phyloP scores from a whole-genome alignment of 2,113 vertebrate species.

The Conger conger region DNA sequence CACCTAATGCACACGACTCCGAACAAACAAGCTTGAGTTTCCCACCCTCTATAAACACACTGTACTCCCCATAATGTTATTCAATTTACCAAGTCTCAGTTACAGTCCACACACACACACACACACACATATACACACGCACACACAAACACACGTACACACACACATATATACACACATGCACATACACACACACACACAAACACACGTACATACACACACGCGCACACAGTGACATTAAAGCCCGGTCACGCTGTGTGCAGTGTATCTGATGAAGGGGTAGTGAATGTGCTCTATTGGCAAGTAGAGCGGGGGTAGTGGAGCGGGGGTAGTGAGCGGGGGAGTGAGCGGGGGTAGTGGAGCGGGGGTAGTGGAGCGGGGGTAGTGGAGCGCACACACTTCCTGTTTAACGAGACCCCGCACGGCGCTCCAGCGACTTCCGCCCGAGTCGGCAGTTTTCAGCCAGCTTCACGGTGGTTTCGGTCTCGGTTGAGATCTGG shows the following conservation, averaged over 20 bases:
- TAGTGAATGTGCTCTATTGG: not conserved
- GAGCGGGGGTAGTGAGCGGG: not conserved
- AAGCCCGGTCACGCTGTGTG: not conserved
- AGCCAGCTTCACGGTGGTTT: not conserved
- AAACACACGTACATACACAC: not conserved
- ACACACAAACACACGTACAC: not conserved
- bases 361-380: not conserved
- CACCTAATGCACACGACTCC: not conserved
- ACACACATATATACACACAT: not conserved
- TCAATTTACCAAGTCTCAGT: not conserved
- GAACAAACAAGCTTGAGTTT: not conserved
- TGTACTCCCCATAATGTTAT: not conserved
- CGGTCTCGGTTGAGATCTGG: not conserved
- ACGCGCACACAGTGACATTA: not conserved
- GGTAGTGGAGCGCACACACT: not conserved
- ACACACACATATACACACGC: not conserved
- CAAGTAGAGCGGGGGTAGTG: not conserved
- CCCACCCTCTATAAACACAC: not conserved
- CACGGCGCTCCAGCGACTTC: not conserved
- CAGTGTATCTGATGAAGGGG: not conserved
- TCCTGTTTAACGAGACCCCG: not conserved
- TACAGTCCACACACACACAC: not conserved
- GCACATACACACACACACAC: not conserved
- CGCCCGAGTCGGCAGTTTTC: not conserved
- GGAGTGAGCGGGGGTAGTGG: not conserved